Percentiles rank a stretch among this genome's conserved stretches.
phyloP scores from a whole-genome alignment of 1,140 invertebrate genomes.

The Chionoecetes opilio region DNA sequence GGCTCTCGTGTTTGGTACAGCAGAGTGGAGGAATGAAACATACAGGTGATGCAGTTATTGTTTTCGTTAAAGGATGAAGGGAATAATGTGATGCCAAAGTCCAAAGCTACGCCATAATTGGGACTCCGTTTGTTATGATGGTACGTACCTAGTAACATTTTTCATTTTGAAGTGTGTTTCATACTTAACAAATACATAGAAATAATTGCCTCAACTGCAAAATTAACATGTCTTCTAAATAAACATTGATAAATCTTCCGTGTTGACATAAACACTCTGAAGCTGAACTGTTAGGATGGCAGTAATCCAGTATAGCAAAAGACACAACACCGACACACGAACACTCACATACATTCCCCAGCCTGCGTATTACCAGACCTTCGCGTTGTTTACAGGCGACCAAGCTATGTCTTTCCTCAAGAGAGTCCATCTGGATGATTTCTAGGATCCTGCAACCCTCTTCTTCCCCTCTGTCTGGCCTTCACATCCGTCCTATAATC shows the following conservation, averaged over 20 bases:
- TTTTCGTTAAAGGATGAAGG: background rate
- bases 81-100: background rate
- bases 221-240: background rate
- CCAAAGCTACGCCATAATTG: background rate
- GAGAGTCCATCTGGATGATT: background rate
- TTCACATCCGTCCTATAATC: background rate
- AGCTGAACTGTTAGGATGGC: too few species aligned
- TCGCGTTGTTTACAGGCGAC: background rate
- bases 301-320: too few species aligned
- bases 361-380: background rate
- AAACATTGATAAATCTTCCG: background rate
- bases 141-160: too few species aligned
- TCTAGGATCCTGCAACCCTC: background rate
- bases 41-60: background rate
- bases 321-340: background rate
- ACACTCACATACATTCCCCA: background rate
- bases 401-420: background rate
- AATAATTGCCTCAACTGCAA: background rate
- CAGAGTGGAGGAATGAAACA: background rate
- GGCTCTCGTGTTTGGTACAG: background rate
- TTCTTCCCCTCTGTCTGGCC: background rate
- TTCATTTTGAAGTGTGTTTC: background rate
- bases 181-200: background rate
- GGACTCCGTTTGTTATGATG: background rate
- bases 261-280: background rate